phyloP scores from a whole-genome alignment of 2,888 invertebrate genomes.

The Stegana nigrithorax region DNA sequence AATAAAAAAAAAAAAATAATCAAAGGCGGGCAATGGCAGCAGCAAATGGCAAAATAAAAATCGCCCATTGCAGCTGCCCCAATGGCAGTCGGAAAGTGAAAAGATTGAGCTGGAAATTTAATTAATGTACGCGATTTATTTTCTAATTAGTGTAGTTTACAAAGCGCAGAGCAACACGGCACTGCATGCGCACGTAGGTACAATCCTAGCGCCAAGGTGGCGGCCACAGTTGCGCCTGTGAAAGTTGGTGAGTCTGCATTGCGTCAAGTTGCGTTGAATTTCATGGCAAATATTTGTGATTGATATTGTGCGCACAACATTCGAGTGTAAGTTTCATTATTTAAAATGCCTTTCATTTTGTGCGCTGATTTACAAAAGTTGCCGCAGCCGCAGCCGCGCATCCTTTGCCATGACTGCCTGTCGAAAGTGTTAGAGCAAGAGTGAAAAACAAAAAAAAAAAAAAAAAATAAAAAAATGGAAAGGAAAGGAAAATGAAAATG shows the following conservation, averaged over 20 bases:
- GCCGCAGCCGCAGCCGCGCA: no score
- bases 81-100: neutral
- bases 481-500: neutral
- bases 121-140: constrained; percentile 55
- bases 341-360: constrained; percentile 21
- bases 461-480: neutral
- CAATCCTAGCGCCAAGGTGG: constrained; percentile 25
- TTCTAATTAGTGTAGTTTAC: constrained; percentile 46
- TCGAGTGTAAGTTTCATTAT: constrained; percentile 36
- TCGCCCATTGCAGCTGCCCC: no score
- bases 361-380: constrained; percentile 3
- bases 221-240: constrained; percentile 12
- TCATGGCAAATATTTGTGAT: constrained; percentile 47
- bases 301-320: constrained; percentile 46
- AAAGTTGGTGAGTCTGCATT: no score
- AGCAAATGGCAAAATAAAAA: no score
- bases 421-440: no score
- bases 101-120: constrained; percentile 30
- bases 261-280: neutral
- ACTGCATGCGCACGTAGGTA: neutral
- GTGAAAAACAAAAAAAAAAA: no score
- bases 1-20: no score
- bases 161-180: neutral
- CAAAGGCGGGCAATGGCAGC: no score
- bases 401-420: no score